Conservation (phyloP, 64 coral and sea anemone genomes). For the Actinia equina region DNA sequence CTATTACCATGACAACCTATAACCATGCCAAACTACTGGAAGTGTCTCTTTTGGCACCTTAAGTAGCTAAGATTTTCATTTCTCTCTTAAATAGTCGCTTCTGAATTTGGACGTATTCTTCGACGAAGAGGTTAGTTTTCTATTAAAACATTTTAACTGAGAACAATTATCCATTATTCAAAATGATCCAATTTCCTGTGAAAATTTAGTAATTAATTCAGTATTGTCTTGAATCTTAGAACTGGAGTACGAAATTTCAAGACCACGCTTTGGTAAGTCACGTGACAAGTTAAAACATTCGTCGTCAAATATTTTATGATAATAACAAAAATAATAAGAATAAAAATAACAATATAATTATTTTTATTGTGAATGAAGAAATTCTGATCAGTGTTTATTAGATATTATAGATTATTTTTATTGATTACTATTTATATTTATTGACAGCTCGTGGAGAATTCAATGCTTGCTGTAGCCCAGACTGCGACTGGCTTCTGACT, state of each 20-base stretch:
- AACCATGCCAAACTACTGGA: too few relatives aligned
- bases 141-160: too few relatives aligned
- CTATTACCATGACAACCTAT: background rate
- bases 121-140: conserved; percentile 3
- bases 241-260: background rate
- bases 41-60: background rate
- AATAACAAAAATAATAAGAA: background rate
- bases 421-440: background rate
- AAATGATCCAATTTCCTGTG: too few relatives aligned
- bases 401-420: background rate
- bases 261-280: background rate
- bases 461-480: conserved; percentile 81
- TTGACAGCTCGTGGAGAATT: background rate
- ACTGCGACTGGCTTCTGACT: conserved; percentile 75
- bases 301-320: too few relatives aligned
- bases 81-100: background rate
- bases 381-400: background rate
- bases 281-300: background rate
- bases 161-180: too few relatives aligned
- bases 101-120: conserved; percentile 2
- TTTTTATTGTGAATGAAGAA: too few relatives aligned
- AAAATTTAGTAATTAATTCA: too few relatives aligned
- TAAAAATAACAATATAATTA: too few relatives aligned
- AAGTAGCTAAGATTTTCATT: background rate
- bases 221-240: background rate